These are phyloP conservation scores for Bombus balteatus DNA, from an alignment of 1,140 invertebrate species.

Conservation along the genomic window DNA sequence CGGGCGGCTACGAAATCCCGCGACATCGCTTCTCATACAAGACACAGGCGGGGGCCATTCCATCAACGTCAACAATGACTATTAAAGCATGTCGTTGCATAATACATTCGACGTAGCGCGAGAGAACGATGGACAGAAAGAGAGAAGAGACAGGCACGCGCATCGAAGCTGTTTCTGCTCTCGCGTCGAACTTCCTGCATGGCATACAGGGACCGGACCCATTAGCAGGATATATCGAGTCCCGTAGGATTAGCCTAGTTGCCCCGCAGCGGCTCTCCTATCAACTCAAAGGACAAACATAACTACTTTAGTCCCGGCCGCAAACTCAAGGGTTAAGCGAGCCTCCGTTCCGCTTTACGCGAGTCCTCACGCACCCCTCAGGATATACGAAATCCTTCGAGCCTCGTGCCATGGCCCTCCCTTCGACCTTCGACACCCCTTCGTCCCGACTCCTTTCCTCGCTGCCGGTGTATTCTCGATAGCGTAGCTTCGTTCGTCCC, in stretches of 20 bases:
- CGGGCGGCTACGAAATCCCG: slow-evolving; percentile 6
- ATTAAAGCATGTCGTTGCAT: slow-evolving; percentile 59
- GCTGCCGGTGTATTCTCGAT: not conserved
- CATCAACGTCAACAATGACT: slow-evolving; percentile 63
- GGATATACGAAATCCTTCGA: slow-evolving; percentile 66
- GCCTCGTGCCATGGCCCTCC: slow-evolving; percentile 48
- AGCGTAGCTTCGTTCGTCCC: slow-evolving; percentile 43
- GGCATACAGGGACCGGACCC: slow-evolving; percentile 70
- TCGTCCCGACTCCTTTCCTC: slow-evolving; percentile 31
- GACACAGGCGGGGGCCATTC: not conserved
- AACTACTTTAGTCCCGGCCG: slow-evolving; percentile 81
- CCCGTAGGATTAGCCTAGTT: slow-evolving; percentile 78
- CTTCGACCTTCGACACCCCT: slow-evolving; percentile 43
- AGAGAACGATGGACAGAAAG: not conserved
- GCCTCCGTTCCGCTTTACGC: slow-evolving; percentile 77
- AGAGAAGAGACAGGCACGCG: not conserved
- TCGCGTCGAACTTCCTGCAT: slow-evolving; percentile 58
- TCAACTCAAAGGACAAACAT: slow-evolving; percentile 82
- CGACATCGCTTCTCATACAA: not conserved
- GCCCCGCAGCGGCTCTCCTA: slow-evolving; percentile 73
- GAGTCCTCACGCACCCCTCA: slow-evolving; percentile 67
- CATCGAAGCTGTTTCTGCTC: slow-evolving; percentile 50
- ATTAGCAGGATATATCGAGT: slow-evolving; percentile 79
- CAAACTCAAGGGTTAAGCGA: slow-evolving; percentile 83
- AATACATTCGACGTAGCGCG: slow-evolving; percentile 56